Percentiles rank a stretch among this genome's conserved stretches.
Evolutionary conservation across 1,140 invertebrate species (phyloP).

Genomic region (Cyphomyrmex costatus): DNA sequence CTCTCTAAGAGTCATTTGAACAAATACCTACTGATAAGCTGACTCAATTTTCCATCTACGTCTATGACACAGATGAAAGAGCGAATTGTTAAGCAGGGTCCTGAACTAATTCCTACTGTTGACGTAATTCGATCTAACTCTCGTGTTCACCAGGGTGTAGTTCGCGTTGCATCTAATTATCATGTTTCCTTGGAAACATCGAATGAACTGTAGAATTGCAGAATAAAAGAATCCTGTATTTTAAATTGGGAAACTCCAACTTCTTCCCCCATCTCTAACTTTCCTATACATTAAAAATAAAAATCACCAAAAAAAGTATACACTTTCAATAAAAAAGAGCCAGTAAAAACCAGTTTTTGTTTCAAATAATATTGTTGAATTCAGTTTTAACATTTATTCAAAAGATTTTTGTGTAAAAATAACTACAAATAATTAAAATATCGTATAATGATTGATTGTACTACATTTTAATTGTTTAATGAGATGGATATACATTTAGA

Average conservation of each 20-base stretch:
- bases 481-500: too few species aligned
- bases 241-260: background rate
- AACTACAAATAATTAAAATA: too few species aligned
- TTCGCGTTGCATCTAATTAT: constrained; percentile 25
- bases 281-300: background rate
- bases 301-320: too few species aligned
- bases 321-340: too few species aligned
- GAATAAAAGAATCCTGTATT: constrained; percentile 23
- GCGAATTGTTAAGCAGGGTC: constrained; percentile 22
- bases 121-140: constrained; percentile 30
- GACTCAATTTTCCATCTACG: constrained; percentile 17
- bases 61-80: background rate
- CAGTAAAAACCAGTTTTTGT: too few species aligned
- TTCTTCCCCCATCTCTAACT: background rate
- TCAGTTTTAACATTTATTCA: too few species aligned
- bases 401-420: too few species aligned
- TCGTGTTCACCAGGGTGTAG: background rate
- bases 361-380: too few species aligned
- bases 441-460: too few species aligned
- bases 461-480: too few species aligned
- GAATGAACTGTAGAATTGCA: background rate
- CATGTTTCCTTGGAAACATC: background rate
- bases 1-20: background rate
- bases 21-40: constrained; percentile 16
- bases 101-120: constrained; percentile 45